phyloP scores from a whole-genome alignment of 2,113 vertebrate genomes.

The Prietella phreatophila region DNA sequence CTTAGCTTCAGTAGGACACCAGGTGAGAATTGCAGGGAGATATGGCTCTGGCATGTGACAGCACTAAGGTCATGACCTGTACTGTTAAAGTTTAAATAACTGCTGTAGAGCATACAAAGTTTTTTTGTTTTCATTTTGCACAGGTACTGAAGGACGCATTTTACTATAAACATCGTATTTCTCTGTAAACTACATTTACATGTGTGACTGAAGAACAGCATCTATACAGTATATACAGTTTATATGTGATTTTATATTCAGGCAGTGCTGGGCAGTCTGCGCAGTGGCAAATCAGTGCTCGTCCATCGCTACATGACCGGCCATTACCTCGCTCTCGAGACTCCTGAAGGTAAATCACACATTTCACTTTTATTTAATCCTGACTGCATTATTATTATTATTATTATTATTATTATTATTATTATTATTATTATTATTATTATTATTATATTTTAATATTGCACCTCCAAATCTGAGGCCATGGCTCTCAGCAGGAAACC shows the following conservation, averaged over 20 bases:
- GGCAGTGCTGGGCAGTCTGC: constrained; percentile 86
- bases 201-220: not conserved
- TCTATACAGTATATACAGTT: not conserved
- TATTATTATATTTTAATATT: too few species aligned
- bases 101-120: not conserved
- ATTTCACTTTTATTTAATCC: not conserved
- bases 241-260: constrained; percentile 53
- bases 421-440: too few species aligned
- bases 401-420: too few species aligned
- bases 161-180: not conserved
- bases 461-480: too few species aligned
- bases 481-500: too few species aligned
- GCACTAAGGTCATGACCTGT: not conserved
- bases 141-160: not conserved
- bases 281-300: constrained; percentile 87
- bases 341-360: constrained; percentile 77
- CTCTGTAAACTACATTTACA: not conserved
- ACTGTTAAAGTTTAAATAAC: not conserved
- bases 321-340: constrained; percentile 84
- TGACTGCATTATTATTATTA: not conserved
- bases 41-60: too few species aligned
- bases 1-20: too few species aligned
- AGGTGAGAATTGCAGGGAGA: too few species aligned
- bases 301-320: constrained; percentile 92
- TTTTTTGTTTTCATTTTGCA: not conserved